Evolutionary conservation across 2,797 vertebrate species (phyloP), one percentile per base, ranked within the genome.

Genomic region (Eutrigla gurnardus): DNA sequence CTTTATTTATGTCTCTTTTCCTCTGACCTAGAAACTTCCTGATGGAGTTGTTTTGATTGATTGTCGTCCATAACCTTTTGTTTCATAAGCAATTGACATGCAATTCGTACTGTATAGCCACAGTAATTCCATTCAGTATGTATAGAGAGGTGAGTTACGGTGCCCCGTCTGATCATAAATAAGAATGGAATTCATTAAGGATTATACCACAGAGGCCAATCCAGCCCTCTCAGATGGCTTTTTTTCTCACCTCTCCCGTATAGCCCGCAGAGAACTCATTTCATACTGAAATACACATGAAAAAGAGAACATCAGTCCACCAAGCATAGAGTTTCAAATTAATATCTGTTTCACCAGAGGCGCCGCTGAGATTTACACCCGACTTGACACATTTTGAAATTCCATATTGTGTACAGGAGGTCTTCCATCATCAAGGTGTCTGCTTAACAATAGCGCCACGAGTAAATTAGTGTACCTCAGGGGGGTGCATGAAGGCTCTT

Each of bases 321-420:
- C 88, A 86, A 90, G 91, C 89, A 89, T 77, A 75, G 83, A 92
- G 83, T 86, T 90, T 92, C 89, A 93, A 93, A 93, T 94, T 92
- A 95, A 93, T 93, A 92, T 94, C 86, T 91, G 90, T 93, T 92
- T 93, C 91, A 93, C 93, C 91, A 92, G 89, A 89, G 92, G 92
- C 92, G 65, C 80, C 40, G 63, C 85, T 66, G 82, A 92, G 93
- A 94, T 93, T 93, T 93, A 93, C 90, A 92, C 88, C 84, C 64
- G 83, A 87, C 88, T 88, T 90, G 89, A 93, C 92, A 89, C 89
- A 76, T 92, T 92, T 92, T 88, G 85, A 94, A 91, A 91, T 89
- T 85, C 89, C 86, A 86, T 91, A 91, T 91, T 92, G 87, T 91
- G 80, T 91, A 89, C 85, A 86, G 86, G 85, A 87, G 88, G 89